Conservation (phyloP, 2,113 vertebrate genomes). For the Octodon degus region DNA sequence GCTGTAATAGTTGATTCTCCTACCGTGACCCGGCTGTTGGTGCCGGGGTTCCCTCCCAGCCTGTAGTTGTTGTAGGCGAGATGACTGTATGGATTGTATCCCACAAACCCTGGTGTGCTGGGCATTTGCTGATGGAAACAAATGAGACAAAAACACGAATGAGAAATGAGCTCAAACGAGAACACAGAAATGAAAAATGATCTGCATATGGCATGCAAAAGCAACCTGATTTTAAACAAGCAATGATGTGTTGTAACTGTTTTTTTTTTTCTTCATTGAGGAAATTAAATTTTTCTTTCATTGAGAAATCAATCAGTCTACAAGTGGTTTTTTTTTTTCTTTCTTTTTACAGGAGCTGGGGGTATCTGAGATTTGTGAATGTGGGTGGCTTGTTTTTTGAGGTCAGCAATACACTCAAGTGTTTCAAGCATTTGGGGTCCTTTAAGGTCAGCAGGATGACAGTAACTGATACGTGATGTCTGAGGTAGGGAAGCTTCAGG, state of each 20-base stretch:
- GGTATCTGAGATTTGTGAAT: neutral
- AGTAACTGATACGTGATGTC: constrained; percentile 37
- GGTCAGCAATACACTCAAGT: constrained; percentile 56
- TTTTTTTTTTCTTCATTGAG: constrained; percentile 78
- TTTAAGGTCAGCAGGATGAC: constrained; percentile 50
- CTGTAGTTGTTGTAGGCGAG: constrained; percentile 99
- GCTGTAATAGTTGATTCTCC: constrained; percentile 93
- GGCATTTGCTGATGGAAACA: constrained; percentile 99
- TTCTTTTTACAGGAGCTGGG: constrained; percentile 37
- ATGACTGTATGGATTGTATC: constrained; percentile 99
- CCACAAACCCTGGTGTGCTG: constrained; percentile 99
- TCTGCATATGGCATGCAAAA: constrained; percentile 93
- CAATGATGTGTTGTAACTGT: constrained; percentile 87
- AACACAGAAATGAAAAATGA: constrained; percentile 93
- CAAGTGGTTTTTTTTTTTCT: constrained; percentile 59
- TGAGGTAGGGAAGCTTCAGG: constrained; percentile 59
- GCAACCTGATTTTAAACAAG: constrained; percentile 89
- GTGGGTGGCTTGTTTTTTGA: neutral
- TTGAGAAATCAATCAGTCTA: constrained; percentile 82
- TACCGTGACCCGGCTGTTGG: constrained; percentile 99
- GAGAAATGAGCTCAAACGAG: constrained; percentile 98
- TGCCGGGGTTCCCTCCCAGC: constrained; percentile 99
- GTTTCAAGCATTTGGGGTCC: constrained; percentile 57
- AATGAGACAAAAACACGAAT: constrained; percentile 99
- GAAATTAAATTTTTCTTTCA: constrained; percentile 70